Conservation (phyloP, 2,113 vertebrate species). For the Hylia prasina region DNA sequence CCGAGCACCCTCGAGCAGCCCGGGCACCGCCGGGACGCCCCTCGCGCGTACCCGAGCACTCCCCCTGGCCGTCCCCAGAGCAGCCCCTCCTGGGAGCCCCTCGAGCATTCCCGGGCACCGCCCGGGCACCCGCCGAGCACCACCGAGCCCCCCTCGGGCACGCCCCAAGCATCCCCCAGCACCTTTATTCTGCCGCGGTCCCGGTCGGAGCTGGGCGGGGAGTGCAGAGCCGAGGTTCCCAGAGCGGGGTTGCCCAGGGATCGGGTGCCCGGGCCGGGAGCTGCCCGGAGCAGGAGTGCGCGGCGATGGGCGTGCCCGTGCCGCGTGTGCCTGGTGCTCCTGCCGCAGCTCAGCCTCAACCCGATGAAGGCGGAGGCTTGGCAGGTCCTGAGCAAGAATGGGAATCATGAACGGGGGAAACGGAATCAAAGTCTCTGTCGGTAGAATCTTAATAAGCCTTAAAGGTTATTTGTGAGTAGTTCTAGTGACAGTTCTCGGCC, state of each 20-base stretch:
- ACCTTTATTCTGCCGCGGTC: background rate
- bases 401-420: background rate
- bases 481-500: slow-evolving; percentile 15
- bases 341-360: background rate
- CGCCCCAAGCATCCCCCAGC: background rate
- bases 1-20: background rate
- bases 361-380: background rate
- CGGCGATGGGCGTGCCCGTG: background rate
- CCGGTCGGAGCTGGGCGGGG: background rate
- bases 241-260: background rate
- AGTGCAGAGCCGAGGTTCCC: background rate
- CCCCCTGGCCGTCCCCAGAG: background rate
- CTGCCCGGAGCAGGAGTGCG: background rate
- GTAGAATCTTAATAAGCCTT: slow-evolving; percentile 43
- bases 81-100: too few relatives aligned
- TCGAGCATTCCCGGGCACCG: background rate
- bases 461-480: slow-evolving; percentile 49
- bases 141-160: background rate
- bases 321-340: background rate
- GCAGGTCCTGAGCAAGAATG: background rate
- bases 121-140: background rate
- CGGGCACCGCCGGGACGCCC: background rate
- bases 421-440: background rate
- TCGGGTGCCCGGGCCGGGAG: background rate
- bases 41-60: background rate